These are phyloP conservation scores for Halcyon leucocephala DNA, from an alignment of 2,797 vertebrate genomes.

Conservation along the genomic window DNA sequence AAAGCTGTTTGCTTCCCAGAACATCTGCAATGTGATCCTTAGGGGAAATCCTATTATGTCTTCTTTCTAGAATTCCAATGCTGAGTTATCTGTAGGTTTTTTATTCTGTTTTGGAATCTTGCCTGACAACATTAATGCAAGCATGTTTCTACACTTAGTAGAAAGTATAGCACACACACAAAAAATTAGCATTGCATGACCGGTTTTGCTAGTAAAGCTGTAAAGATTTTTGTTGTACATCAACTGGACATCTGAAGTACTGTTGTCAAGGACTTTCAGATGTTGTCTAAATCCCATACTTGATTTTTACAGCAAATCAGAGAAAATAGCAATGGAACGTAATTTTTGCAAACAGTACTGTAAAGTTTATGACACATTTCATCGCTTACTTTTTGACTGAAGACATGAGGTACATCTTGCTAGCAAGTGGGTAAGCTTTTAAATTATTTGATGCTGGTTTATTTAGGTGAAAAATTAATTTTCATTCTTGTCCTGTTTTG, in stretches of 20 bases:
- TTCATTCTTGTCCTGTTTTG: background rate
- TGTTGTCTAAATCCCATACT: background rate
- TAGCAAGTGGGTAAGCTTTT: background rate
- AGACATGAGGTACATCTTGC: background rate
- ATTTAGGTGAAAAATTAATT: background rate
- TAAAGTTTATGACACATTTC: background rate
- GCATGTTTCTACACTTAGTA: background rate
- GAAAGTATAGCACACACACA: background rate
- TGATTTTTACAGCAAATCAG: conserved; percentile 16
- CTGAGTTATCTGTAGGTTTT: background rate
- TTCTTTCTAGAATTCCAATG: background rate
- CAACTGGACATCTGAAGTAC: background rate
- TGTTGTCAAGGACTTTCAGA: background rate
- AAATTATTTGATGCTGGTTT: background rate
- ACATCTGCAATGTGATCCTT: background rate
- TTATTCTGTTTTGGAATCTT: background rate
- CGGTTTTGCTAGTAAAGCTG: background rate
- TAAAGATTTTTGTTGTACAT: background rate
- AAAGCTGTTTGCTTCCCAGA: background rate
- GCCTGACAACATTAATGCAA: background rate
- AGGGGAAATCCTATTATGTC: background rate
- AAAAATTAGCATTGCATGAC: background rate
- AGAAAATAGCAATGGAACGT: background rate
- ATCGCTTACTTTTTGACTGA: background rate
- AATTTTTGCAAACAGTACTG: background rate